Evolutionary conservation across 2,113 vertebrate species (phyloP).

Genomic region (Brachyistius frenatus): DNA sequence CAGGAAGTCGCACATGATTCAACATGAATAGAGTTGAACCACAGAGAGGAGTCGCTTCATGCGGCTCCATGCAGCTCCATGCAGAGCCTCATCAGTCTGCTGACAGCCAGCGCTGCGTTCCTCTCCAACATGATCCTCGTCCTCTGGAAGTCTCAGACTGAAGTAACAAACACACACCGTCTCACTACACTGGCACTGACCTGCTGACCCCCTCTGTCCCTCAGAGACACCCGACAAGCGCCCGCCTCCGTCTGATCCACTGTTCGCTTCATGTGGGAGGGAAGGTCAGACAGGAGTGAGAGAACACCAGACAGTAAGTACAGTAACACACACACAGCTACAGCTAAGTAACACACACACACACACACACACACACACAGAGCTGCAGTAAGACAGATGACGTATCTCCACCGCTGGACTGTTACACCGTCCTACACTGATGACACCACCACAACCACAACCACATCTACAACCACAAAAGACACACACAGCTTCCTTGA

Average conservation of each 20-base stretch:
- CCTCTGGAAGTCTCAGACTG: slow-evolving; percentile 23
- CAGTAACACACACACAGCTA: not conserved
- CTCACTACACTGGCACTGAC: slow-evolving; percentile 73
- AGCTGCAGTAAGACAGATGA: too few species aligned
- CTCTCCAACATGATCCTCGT: slow-evolving; percentile 6
- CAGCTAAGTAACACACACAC: too few species aligned
- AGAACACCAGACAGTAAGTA: slow-evolving; percentile 52
- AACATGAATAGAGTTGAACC: slow-evolving; percentile 1
- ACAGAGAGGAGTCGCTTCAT: slow-evolving; percentile 16
- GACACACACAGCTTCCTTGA: too few species aligned
- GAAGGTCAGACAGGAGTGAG: slow-evolving; percentile 68
- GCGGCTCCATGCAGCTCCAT: slow-evolving; percentile 13
- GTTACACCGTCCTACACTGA: too few species aligned
- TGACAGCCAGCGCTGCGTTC: not conserved
- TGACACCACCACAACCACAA: too few species aligned
- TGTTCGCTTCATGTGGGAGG: slow-evolving; percentile 71
- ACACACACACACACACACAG: too few species aligned
- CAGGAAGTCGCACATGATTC: slow-evolving; percentile 24
- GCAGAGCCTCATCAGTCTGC: slow-evolving; percentile 43
- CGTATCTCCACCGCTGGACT: too few species aligned
- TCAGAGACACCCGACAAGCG: slow-evolving; percentile 60
- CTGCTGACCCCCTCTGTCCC: slow-evolving; percentile 66
- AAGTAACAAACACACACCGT: slow-evolving; percentile 54
- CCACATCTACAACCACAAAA: too few species aligned
- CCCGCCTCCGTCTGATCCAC: slow-evolving; percentile 57